Evolutionary conservation across 1,140 invertebrate species (phyloP).

Genomic region (Papilio polytes): DNA sequence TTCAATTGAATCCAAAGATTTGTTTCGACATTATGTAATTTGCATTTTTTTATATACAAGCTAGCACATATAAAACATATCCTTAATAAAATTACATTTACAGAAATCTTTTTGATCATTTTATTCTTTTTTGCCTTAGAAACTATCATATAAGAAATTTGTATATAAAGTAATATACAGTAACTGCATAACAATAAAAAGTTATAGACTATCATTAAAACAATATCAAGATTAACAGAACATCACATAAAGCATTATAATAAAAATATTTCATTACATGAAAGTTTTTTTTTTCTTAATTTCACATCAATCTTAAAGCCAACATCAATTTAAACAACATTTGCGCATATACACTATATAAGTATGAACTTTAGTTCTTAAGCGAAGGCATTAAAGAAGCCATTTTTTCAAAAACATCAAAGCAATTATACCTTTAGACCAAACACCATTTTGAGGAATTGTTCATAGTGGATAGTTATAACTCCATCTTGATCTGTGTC

Average conservation of each 20-base stretch:
- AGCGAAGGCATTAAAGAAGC: not conserved
- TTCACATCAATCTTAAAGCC: not conserved
- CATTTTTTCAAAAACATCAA: not conserved
- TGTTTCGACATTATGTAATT: not conserved
- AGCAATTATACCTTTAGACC: slow-evolving; percentile 92
- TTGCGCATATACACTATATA: slow-evolving; percentile 3
- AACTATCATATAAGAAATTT: not conserved
- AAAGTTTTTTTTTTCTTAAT: not conserved
- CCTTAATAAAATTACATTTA: not conserved
- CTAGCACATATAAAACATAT: not conserved
- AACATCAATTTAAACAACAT: not conserved
- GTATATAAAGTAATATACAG: not conserved
- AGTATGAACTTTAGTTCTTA: slow-evolving; percentile 18
- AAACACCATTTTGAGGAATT: slow-evolving; percentile 98
- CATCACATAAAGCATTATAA: slow-evolving; percentile 7
- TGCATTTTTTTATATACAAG: not conserved
- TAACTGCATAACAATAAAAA: not conserved
- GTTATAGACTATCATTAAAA: not conserved
- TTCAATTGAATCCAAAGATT: not conserved
- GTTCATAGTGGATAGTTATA: slow-evolving; percentile 98
- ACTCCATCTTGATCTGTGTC: slow-evolving; percentile 98
- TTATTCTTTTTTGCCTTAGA: not conserved
- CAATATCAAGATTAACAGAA: not conserved
- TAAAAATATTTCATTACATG: not conserved
- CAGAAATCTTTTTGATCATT: not conserved